Conservation (phyloP, 2,113 vertebrate genomes). For the Himantopus leucocephalus region DNA sequence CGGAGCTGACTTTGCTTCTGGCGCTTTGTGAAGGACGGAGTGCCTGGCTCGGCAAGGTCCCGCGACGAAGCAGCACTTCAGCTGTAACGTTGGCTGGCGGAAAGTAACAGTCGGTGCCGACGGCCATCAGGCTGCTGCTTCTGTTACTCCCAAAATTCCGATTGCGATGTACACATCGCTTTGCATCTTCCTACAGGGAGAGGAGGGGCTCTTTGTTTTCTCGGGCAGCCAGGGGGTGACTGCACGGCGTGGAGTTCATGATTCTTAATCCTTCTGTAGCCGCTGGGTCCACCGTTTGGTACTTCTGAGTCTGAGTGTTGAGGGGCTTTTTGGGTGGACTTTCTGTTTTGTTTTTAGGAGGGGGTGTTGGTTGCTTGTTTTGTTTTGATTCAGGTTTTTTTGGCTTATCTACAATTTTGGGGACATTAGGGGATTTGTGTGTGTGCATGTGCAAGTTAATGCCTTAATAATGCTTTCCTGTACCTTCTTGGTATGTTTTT, state of each 20-base stretch:
- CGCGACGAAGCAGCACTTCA: background rate
- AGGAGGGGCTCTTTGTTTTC: background rate
- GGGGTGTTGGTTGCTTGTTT: background rate
- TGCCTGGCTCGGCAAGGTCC: fast-evolving
- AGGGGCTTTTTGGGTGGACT: fast-evolving
- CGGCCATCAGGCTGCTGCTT: background rate
- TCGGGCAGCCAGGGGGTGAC: fast-evolving
- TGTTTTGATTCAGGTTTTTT: background rate
- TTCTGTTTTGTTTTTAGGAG: background rate
- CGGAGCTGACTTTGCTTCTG: background rate
- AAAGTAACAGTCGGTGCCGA: fast-evolving
- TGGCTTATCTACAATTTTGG: background rate
- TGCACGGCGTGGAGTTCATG: fast-evolving
- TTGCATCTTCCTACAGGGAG: background rate
- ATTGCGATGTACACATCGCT: fast-evolving
- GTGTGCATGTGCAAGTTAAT: background rate
- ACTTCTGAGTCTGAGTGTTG: background rate
- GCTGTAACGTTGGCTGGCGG: fast-evolving
- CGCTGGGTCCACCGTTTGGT: background rate
- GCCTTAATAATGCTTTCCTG: background rate
- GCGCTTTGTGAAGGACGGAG: too few relatives aligned
- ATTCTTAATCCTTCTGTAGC: background rate
- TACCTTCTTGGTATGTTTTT: background rate
- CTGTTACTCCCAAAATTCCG: background rate
- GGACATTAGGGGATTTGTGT: too few relatives aligned